These are phyloP conservation scores for Tachysurus vachellii DNA, from an alignment of 2,113 vertebrate genomes.

Conservation along the genomic window DNA sequence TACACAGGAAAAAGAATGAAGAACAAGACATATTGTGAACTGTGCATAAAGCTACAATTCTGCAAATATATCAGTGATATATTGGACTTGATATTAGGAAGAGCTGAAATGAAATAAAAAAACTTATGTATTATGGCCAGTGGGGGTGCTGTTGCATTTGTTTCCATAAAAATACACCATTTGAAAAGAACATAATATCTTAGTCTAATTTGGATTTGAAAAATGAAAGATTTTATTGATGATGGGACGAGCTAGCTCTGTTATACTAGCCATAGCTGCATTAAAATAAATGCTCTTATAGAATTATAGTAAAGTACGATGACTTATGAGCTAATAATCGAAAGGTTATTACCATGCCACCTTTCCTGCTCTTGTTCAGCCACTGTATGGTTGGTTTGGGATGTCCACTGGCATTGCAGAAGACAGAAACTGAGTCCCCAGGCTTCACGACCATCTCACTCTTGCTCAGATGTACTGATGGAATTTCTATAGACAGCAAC, in stretches of 20 bases:
- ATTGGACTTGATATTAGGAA: not conserved
- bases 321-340: not conserved
- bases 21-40: not conserved
- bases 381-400: slow-evolving; percentile 69
- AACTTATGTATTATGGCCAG: not conserved
- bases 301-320: not conserved
- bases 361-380: slow-evolving; percentile 64
- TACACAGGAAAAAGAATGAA: slow-evolving; percentile 5
- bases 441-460: slow-evolving; percentile 43
- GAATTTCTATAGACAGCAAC: slow-evolving; percentile 45
- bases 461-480: slow-evolving; percentile 45
- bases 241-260: not conserved
- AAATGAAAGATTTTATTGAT: not conserved
- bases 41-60: not conserved
- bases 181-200: not conserved
- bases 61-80: not conserved
- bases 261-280: not conserved
- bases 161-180: not conserved
- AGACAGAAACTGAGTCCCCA: slow-evolving; percentile 59
- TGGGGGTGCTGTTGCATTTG: not conserved
- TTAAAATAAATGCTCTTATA: not conserved
- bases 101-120: not conserved
- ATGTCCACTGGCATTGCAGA: slow-evolving; percentile 71
- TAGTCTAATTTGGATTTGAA: not conserved
- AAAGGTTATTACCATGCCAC: slow-evolving; percentile 55